Evolutionary conservation across 2,113 vertebrate genomes (phyloP).

Genomic region (Scortum barcoo): DNA sequence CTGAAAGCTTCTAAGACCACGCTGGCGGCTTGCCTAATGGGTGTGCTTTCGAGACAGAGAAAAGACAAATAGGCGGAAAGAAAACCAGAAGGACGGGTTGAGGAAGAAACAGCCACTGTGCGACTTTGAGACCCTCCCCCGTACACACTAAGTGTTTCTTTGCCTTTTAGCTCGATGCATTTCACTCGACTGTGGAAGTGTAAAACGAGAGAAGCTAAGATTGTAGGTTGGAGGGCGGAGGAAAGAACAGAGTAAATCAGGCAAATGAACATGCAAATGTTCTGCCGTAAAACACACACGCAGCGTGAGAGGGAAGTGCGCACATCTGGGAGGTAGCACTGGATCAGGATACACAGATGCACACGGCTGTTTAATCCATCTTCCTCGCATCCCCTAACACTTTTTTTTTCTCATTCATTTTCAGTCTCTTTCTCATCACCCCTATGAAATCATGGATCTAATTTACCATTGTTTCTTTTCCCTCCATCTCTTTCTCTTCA

Average conservation of each 20-base stretch:
- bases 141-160: not conserved
- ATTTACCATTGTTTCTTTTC: not conserved
- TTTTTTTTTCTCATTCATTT: slow-evolving; percentile 26
- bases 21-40: slow-evolving; percentile 56
- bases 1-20: slow-evolving; percentile 47
- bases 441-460: not conserved
- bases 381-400: not conserved
- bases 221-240: not conserved
- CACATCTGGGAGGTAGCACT: not conserved
- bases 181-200: slow-evolving; percentile 14
- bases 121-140: slow-evolving; percentile 28
- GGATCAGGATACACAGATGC: slow-evolving; percentile 41
- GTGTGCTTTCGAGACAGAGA: slow-evolving; percentile 23
- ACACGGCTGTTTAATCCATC: slow-evolving; percentile 44
- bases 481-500: not conserved
- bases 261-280: slow-evolving; percentile 63
- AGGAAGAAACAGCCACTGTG: slow-evolving; percentile 33
- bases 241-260: slow-evolving; percentile 31
- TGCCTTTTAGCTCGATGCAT: slow-evolving; percentile 19
- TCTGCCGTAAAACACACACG: not conserved
- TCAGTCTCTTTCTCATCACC: slow-evolving; percentile 16
- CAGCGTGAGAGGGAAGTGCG: not conserved
- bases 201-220: slow-evolving; percentile 21
- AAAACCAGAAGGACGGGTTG: slow-evolving; percentile 72
- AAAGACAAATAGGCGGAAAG: slow-evolving; percentile 38